Base-by-base conservation (phyloP, 53 echinoderm and acorn worm species). In the Holothuria scabra region DNA sequence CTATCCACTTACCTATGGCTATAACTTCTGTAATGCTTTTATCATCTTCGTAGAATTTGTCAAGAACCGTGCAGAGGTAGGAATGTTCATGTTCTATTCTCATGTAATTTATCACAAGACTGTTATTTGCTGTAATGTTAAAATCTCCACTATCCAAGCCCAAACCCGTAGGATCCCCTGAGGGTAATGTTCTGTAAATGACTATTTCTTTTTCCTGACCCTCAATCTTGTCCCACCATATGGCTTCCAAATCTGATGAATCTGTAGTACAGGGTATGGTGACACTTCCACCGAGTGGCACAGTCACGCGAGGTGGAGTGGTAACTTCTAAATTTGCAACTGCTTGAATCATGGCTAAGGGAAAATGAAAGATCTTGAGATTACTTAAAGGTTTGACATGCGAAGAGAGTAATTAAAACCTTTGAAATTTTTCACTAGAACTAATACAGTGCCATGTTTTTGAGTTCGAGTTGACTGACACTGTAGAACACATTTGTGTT, bases 71-170 rank as follows among this genome's bases (percentile, higher is more conserved):
- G 16, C 72, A 72, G 19, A 12, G 5, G 46, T 72, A 72, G 24
- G 44, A 11, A 0, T 16, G 12, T 38, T 72, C 72, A 21, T 44
- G 24, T 25, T 46, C 3, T 5, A 72, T 3, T 23, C 49, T 22
- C 72, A 72, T 72, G 72, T 72, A 23, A 26, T 72, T 72, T 6
- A 72, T 72, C 24, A 72, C 46, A 25, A 72, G 46, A 44, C 44
- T 34, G 10, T 48, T 48, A 72, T 44, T 21, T 2, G 16, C 46
- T 5, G 46, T 41, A 20, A 72, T 20, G 37, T 72, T 44, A 26
- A 72, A 72, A 10, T 72, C 48, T 14, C 72, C 72, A 25, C 46
- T 46, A 5, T 30, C 34, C 41, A 72, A 9, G n/a, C 72, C 72
- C 11, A 21, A 2, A 11, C 72, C 72, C 7, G 46, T 21, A 1